A percentile compares a stretch with the other conserved stretches of the same genome.
phyloP scores from a whole-genome alignment of 2,113 vertebrate species.

The Pedetes capensis region DNA sequence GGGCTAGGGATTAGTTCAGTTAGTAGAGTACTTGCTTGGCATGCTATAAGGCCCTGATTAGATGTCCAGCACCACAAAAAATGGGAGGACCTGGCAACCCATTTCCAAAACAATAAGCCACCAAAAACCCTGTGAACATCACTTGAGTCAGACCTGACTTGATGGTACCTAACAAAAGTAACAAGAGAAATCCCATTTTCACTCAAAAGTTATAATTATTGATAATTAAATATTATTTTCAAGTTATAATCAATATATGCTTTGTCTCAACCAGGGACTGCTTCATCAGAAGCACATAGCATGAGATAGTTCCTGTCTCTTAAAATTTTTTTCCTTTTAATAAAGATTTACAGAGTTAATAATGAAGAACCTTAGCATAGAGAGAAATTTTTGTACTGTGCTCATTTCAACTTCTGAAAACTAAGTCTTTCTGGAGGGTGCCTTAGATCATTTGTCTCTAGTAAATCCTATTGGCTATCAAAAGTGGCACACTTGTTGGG shows the following conservation, averaged over 20 bases:
- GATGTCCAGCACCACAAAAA: too few relatives aligned
- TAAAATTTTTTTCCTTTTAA: not conserved
- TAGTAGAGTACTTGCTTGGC: too few relatives aligned
- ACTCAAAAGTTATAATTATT: not conserved
- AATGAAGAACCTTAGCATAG: not conserved
- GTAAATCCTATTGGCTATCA: not conserved
- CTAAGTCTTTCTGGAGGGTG: not conserved
- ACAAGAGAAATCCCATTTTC: not conserved
- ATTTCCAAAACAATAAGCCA: too few relatives aligned
- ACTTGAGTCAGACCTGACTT: too few relatives aligned
- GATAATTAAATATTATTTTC: conserved; percentile 4
- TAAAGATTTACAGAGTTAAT: not conserved
- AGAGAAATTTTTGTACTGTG: not conserved
- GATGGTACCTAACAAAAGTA: too few relatives aligned
- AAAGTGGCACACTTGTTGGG: not conserved
- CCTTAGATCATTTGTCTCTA: not conserved
- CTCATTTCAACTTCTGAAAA: not conserved
- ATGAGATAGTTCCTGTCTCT: not conserved
- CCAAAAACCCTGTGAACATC: too few relatives aligned
- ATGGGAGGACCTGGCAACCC: too few relatives aligned
- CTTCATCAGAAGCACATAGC: not conserved
- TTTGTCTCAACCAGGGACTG: not conserved
- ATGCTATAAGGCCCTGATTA: too few relatives aligned
- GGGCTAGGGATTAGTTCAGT: too few relatives aligned
- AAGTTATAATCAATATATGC: not conserved